A percentile compares a stretch with the other conserved stretches of the same genome.
These are phyloP conservation scores for Pitangus sulphuratus DNA, from an alignment of 2,797 vertebrate genomes.

Conservation along the genomic window DNA sequence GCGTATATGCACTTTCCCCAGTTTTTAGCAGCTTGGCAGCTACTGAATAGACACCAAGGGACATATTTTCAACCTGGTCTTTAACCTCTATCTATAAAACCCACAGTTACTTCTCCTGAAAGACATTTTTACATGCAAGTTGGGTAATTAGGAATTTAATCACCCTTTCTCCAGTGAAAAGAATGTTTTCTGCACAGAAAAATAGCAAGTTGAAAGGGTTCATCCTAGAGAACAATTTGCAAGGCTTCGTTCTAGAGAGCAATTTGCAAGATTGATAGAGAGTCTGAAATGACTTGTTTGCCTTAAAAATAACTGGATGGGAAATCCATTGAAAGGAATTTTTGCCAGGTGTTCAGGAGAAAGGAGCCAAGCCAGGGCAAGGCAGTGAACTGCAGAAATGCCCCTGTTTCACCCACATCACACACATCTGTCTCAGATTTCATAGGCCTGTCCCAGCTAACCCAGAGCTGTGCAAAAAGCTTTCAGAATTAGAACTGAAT, in stretches of 20 bases:
- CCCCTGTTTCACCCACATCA: neutral
- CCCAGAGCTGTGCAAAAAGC: neutral
- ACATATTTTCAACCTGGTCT: neutral
- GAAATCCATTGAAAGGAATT: fast-evolving
- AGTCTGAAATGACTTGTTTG: neutral
- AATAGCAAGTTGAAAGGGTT: neutral
- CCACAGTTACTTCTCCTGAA: neutral
- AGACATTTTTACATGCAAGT: neutral
- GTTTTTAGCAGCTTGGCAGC: neutral
- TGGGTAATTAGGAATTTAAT: constrained; percentile 1
- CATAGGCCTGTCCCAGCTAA: neutral
- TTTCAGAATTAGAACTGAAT: neutral
- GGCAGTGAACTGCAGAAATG: neutral
- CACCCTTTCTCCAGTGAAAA: neutral
- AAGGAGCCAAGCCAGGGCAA: neutral
- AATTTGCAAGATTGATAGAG: neutral
- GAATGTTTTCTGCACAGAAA: neutral
- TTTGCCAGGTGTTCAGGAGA: neutral
- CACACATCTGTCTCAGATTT: neutral
- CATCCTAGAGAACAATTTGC: neutral
- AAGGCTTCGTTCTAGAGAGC: neutral
- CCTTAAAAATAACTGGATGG: neutral
- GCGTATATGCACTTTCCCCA: neutral
- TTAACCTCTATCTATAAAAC: neutral
- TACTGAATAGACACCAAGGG: neutral